phyloP scores from a whole-genome alignment of 2,888 invertebrate species.

The Archips xylosteana region DNA sequence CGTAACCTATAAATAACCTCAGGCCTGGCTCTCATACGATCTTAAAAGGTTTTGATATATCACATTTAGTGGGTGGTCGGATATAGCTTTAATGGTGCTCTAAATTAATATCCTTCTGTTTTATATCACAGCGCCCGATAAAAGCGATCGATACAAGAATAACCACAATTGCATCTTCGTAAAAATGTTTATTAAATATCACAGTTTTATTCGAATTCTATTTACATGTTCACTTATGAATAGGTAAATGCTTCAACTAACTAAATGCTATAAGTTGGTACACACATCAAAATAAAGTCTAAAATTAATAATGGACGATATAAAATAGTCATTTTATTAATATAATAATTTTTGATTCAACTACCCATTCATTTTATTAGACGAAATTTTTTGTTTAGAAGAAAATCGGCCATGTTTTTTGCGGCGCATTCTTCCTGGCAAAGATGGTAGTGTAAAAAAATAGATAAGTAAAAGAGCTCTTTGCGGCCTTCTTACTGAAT shows the following conservation, averaged over 20 bases:
- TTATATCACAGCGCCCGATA: conserved; percentile 33
- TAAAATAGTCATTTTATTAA: too few species aligned
- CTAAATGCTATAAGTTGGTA: neutral
- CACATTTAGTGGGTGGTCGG: conserved; percentile 58
- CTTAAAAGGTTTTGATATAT: conserved; percentile 53
- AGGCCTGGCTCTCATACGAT: conserved; percentile 48
- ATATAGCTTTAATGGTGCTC: conserved; percentile 51
- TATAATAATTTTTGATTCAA: too few species aligned
- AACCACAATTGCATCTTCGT: conserved; percentile 32
- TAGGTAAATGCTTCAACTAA: conserved; percentile 28
- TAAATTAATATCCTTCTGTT: conserved; percentile 47
- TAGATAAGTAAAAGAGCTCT: too few species aligned
- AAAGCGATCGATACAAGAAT: conserved; percentile 22
- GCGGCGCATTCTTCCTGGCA: too few species aligned
- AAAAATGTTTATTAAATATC: conserved; percentile 57
- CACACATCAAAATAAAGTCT: too few species aligned
- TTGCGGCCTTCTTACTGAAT: too few species aligned
- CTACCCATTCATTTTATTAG: too few species aligned
- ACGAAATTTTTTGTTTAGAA: too few species aligned
- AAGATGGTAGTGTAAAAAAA: too few species aligned
- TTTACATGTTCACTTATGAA: conserved; percentile 40
- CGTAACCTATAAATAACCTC: conserved; percentile 41
- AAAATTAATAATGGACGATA: too few species aligned
- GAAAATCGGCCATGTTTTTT: too few species aligned
- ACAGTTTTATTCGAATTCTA: conserved; percentile 53